Base-by-base conservation (phyloP, 2,797 vertebrate genomes). In the Gymnocypris eckloni region DNA sequence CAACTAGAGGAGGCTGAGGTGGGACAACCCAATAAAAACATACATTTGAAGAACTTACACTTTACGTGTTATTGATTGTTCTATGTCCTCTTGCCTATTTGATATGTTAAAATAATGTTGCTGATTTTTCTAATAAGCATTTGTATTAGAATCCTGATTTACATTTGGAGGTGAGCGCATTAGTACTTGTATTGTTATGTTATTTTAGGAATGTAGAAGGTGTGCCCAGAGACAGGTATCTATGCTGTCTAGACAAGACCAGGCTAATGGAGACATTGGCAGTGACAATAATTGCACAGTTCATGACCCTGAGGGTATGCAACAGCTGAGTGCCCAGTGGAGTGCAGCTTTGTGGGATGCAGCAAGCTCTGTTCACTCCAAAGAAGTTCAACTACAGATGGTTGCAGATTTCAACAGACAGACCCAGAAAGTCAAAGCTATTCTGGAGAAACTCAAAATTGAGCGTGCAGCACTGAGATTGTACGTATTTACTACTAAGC, bases 1-100 rank as follows among this genome's bases (percentile, higher is more conserved):
- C 97, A 98, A 90, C 92, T 98, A 52, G 92, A 96, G 87, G 95
- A 96, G 71, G 95, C 96, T 86, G 94, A 97, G 97, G 98, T 99
- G 92, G 71, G 95, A 87, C 16, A 70, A 4, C 22, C 12, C 4
- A 4, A 45, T 43, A n/a, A 67, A n/a, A 28, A 76, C 37, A 25
- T 78, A 1, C 11, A 6, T 7, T 15, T 78, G 18, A 54, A 13
- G 33, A 79, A 66, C 13, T 56, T 79, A 64, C 16, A 11, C n/a
- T 37, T 78, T 12, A 54, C 9, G 4, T 79, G 22, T 61, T 50
- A 61, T 0, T 59, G 43, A 25, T 41, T 66, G n/a, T 61, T 85
- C 9, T 25, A 10, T 70, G n/a, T 6, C 66, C 4, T 84, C 6
- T 77, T 28, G 3, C 16, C 25, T 16, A 8, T 75, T 20, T 66